Evolutionary conservation across 1,140 invertebrate species (phyloP).

Genomic region (Daktulosphaira vitifoliae): DNA sequence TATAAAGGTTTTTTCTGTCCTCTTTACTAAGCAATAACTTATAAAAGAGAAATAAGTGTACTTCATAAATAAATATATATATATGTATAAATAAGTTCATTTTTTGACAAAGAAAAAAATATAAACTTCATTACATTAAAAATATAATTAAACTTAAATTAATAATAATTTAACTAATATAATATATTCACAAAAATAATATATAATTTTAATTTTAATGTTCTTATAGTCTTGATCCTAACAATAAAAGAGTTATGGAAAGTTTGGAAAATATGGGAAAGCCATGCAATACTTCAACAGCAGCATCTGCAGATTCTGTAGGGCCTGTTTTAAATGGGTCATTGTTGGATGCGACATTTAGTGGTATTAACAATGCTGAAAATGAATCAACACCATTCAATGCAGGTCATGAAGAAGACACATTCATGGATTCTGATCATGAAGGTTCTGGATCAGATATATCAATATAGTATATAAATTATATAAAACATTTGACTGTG

Average conservation of each 20-base stretch:
- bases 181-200: too few relatives aligned
- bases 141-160: too few relatives aligned
- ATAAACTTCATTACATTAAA: too few relatives aligned
- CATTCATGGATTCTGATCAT: constrained; percentile 32
- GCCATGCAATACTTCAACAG: constrained; percentile 39
- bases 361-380: constrained; percentile 30
- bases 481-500: background rate
- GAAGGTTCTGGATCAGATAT: constrained; percentile 24
- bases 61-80: too few relatives aligned
- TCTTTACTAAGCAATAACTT: too few relatives aligned
- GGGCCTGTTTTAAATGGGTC: constrained; percentile 29
- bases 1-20: too few relatives aligned
- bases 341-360: constrained; percentile 27
- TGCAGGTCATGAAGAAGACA: constrained; percentile 19
- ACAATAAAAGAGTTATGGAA: constrained; percentile 57
- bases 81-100: too few relatives aligned
- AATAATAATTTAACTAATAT: too few relatives aligned
- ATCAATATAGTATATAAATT: constrained; percentile 15
- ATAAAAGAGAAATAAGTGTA: too few relatives aligned
- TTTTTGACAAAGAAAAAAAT: too few relatives aligned
- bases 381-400: constrained; percentile 28
- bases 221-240: constrained; percentile 57
- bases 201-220: too few relatives aligned
- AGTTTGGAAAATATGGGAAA: constrained; percentile 59
- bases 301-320: constrained; percentile 5